Evolutionary conservation across 2,888 invertebrate species (phyloP), one percentile per base, ranked within the genome.

Genomic region (Argynnis bischoffii): DNA sequence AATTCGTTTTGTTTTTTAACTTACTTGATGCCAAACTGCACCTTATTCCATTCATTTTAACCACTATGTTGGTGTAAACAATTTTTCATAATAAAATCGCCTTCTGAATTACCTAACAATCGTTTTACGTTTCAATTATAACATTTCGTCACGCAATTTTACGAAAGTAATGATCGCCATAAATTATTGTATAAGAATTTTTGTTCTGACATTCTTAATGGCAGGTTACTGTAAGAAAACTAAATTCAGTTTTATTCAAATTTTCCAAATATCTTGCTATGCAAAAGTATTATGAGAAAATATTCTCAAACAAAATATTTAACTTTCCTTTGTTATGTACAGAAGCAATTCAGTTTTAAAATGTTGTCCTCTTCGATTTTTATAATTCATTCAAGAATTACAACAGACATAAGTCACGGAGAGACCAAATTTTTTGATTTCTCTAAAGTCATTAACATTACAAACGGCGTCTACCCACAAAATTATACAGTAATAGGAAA

Each of bases 131-230:
- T 72, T 70, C 72, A 72, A 72, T 72, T 72, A 72, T 72, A 69
- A 72, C 65, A 70, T 69, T 68, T 72, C 70, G 67, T 72, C 72
- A 72, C 72, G 72, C 72, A 72, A 72, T 72, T 69, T 70, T 68
- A 72, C 41, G 55, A 70, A 70, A 66, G 67, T 72, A 72, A 72
- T 67, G 71, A 69, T 66, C 55, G 69, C 53, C 16, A 61, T 70
- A 68, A 67, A 68, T 72, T 63, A 63, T 69, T 60, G 67, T 66
- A 64, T 55, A 60, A 63, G 56, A 68, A 69, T 64, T 69, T 69
- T 61, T 68, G 55, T 69, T 71, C 51, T 35, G 54, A 48, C 50
- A 55, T 63, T 60, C 48, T 56, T 60, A 67, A 56, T 61, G 54
- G 63, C 31, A 65, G 55, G 59, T 31, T 35, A 54, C 35, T 26